These are phyloP conservation scores for Oscheius sp. DNA, from an alignment of 2,888 invertebrate genomes.

Conservation along the genomic window DNA sequence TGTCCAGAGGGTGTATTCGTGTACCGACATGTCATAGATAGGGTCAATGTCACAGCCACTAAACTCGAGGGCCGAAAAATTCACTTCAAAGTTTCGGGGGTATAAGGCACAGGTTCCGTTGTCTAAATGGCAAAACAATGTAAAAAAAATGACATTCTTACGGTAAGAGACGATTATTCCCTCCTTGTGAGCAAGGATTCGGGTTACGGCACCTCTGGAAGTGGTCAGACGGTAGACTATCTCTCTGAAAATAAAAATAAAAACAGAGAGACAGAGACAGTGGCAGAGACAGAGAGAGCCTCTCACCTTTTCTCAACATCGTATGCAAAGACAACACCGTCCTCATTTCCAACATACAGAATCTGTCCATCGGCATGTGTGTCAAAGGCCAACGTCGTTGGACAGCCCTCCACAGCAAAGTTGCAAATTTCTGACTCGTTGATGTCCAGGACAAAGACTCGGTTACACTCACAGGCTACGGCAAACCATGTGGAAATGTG, in stretches of 20 bases:
- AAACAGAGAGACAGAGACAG: too few species aligned
- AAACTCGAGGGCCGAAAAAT: conserved; percentile 76
- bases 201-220: conserved; percentile 75
- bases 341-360: conserved; percentile 41
- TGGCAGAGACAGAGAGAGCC: not conserved
- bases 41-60: conserved; percentile 83
- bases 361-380: not conserved
- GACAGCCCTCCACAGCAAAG: conserved; percentile 10
- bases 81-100: conserved; percentile 9
- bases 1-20: conserved; percentile 79
- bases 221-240: conserved; percentile 38
- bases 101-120: conserved; percentile 80
- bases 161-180: conserved; percentile 79
- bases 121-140: conserved; percentile 61
- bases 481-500: conserved; percentile 25
- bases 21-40: conserved; percentile 79
- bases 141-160: conserved; percentile 43
- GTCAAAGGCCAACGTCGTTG: conserved; percentile 19
- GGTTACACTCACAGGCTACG: conserved; percentile 22
- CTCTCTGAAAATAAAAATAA: conserved; percentile 38
- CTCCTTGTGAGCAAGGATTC: conserved; percentile 77
- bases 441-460: conserved; percentile 14
- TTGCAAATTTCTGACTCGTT: conserved; percentile 21
- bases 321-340: conserved; percentile 38
- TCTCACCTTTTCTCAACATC: conserved; percentile 40